These are phyloP conservation scores for Cephonodes hylas DNA, from an alignment of 2,888 invertebrate genomes.

Conservation along the genomic window DNA sequence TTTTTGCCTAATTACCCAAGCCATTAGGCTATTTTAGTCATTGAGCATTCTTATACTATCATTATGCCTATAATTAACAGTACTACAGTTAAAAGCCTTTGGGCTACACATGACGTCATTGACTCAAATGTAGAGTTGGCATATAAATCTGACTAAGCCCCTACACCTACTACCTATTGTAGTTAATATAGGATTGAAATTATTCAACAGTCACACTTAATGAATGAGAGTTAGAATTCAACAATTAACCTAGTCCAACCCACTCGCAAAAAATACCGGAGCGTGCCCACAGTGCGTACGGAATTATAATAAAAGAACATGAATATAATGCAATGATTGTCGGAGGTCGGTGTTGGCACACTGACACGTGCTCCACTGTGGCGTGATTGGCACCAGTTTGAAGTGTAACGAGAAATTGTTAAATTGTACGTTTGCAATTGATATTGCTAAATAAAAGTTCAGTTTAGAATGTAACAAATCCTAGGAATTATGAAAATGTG, in stretches of 20 bases:
- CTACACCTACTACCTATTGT: background rate
- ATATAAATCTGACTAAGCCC: no score
- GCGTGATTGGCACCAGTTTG: constrained; percentile 3
- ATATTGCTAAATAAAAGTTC: background rate
- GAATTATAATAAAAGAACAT: background rate
- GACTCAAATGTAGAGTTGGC: no score
- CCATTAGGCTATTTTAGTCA: background rate
- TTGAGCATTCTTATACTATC: no score
- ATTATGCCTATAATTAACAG: no score
- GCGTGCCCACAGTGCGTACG: background rate
- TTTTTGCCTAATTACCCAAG: background rate
- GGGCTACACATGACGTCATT: no score
- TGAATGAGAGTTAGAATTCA: background rate
- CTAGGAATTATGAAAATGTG: background rate
- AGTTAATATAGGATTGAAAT: background rate
- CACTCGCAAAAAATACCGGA: background rate
- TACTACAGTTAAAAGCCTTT: no score
- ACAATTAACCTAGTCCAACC: background rate
- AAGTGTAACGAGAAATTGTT: background rate
- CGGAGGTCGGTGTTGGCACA: constrained; percentile 5
- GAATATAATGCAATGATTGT: background rate
- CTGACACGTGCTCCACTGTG: constrained; percentile 4
- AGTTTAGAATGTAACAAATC: background rate
- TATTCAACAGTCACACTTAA: background rate
- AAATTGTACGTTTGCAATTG: background rate